phyloP scores from a whole-genome alignment of 35 echinoderm and acorn worm species.

The Chiridota heheva region DNA sequence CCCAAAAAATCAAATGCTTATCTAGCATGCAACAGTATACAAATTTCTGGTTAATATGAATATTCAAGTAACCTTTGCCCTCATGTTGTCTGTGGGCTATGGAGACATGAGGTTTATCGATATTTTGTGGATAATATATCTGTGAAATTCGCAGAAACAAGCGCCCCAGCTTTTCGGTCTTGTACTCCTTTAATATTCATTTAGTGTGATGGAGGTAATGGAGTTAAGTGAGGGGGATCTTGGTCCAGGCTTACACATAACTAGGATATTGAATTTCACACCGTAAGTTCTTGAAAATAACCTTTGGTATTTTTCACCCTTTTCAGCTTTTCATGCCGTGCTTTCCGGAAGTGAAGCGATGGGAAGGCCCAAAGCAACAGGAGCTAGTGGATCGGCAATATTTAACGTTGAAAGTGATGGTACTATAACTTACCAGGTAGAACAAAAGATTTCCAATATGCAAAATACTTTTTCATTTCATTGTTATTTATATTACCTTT shows the following conservation, averaged over 20 bases:
- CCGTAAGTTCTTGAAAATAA: not conserved
- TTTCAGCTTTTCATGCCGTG: conserved; percentile 78
- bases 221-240: not conserved
- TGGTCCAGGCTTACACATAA: not conserved
- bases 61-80: no score
- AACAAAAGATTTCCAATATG: not conserved
- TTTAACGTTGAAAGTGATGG: conserved; percentile 74
- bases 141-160: no score
- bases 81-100: no score
- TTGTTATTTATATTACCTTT: not conserved
- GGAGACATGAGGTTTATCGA: no score
- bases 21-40: no score
- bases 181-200: not conserved
- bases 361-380: conserved; percentile 63
- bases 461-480: no score
- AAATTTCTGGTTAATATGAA: no score
- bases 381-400: conserved; percentile 89
- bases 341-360: conserved; percentile 90
- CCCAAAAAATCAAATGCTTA: no score
- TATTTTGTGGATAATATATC: no score
- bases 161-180: no score
- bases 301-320: not conserved
- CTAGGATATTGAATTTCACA: not conserved
- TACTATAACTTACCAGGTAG: conserved; percentile 79
- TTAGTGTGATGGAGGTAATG: not conserved